Base-by-base conservation (phyloP, 2,113 vertebrate species). In the Hypanus sabinus region DNA sequence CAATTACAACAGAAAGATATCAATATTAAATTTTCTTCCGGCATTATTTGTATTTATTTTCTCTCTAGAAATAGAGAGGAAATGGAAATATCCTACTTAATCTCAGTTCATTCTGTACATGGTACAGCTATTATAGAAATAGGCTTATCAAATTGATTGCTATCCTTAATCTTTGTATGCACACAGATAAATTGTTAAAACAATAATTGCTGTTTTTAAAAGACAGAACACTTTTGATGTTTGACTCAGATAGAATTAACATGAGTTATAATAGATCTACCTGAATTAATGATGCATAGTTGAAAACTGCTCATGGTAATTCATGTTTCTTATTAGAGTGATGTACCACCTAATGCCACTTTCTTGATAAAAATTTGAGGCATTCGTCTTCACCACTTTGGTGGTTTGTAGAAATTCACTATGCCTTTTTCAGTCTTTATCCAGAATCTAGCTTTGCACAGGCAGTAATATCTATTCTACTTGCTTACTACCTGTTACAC, bases 321-420 rank as follows among this genome's bases (percentile, higher is more conserved):
- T 36, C 87, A 68, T 91, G 87, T 91, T 92, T 92, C 70, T 92
- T 92, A 92, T 70, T 92, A 92, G 88, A 71, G 38, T 24, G 9
- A 38, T 38, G 33, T 70, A 38, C 70, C 68, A 75, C 20, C 91
- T 73, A 46, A 33, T 62, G 62, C 68, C 68, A 73, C 8, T 55
- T 55, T 73, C 91, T 46, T 73, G 55, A 0, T 93, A 70, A 92
- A 55, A 92, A 92, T 70, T 38, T 71, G 65, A 92, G 65, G 88
- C 33, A 92, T 70, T 70, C 70, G 36, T 92, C 70, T 33, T 75
- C 10, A 46, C 33, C 30, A 55, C 36, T 93, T 73, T 93, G 24
- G 33, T 75, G 91, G 91, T 10, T 93, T 71, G 24, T 93, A 70
- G 24, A 38, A 93, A 93, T 55, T 93, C 38, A 93, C 46, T 71